Evolutionary conservation across 2,888 invertebrate genomes (phyloP), one percentile per base, ranked within the genome.

Genomic region (Chymomyza procnemis): DNA sequence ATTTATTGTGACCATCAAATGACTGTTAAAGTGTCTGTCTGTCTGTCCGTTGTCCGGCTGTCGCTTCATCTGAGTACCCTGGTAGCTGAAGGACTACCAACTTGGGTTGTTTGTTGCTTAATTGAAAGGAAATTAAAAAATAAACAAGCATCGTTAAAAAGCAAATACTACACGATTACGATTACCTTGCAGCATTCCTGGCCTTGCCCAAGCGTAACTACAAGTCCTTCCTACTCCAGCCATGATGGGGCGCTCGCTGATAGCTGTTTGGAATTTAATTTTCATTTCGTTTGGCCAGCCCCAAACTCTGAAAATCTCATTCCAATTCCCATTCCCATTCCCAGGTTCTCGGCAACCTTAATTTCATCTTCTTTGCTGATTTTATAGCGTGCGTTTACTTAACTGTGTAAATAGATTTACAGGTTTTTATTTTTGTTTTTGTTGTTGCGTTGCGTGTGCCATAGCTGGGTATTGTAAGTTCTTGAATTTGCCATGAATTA

Each of bases 71-170:
- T 19, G 16, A 26, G n/a, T 22, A 30, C 3, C 56, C 26, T 21
- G 56, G 12, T 30, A 26, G 34, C 57, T 16, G 26, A 9, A 14
- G 1, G 30, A 50, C n/a, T 47, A 14, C n/a, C 47, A 4, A n/a
- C 26, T 16, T 34, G 12, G n/a, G 16, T 82, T 87, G 87, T 84
- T 87, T 85, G 87, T 85, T 84, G 87, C 87, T 84, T 87, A 87
- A 87, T 84, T 84, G 84, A 79, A 85, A 87, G 84, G 87, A 84
- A 84, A 84, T 84, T 84, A 85, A 84, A 84, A 84, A 87, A 85
- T 85, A 84, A 84, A 84, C 87, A 84, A 87, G 76, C 76, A 67
- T 73, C 78, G 80, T 64, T 85, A 48, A 75, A 87, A 82, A 74
- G 87, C 76, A 84, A 84, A 84, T 87, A 85, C 85, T 86, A 86